Evolutionary conservation across 2,113 vertebrate genomes (phyloP).

Genomic region (Ammospiza caudacuta): DNA sequence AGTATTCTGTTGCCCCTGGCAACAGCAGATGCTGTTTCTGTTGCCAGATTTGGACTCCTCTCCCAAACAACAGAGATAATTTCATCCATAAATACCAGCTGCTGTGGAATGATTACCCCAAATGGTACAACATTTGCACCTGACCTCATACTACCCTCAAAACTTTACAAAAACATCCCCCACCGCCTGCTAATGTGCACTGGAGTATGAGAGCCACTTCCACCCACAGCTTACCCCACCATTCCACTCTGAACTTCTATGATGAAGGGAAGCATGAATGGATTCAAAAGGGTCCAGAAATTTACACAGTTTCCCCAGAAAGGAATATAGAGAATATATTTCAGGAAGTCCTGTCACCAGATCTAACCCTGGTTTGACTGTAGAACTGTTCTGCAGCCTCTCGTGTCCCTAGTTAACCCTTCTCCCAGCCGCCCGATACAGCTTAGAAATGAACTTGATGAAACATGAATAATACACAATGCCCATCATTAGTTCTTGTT

Average conservation of each 20-base stretch:
- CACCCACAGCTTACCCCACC: neutral
- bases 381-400: neutral
- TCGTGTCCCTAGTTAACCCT: conserved; percentile 51
- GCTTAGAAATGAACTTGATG: conserved; percentile 34
- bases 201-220: neutral
- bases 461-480: conserved; percentile 54
- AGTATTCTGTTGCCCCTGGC: neutral
- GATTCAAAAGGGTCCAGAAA: neutral
- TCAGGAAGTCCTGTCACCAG: neutral
- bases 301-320: neutral
- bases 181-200: neutral
- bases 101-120: neutral
- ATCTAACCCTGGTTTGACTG: neutral
- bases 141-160: neutral
- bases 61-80: neutral
- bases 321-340: neutral
- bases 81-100: neutral
- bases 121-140: neutral
- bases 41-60: neutral
- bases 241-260: neutral
- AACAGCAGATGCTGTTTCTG: neutral
- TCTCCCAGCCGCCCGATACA: neutral
- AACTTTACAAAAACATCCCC: neutral
- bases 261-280: neutral
- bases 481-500: conserved; percentile 56